Evolutionary conservation across 2,797 vertebrate species (phyloP).

Genomic region (Martes flavigula): DNA sequence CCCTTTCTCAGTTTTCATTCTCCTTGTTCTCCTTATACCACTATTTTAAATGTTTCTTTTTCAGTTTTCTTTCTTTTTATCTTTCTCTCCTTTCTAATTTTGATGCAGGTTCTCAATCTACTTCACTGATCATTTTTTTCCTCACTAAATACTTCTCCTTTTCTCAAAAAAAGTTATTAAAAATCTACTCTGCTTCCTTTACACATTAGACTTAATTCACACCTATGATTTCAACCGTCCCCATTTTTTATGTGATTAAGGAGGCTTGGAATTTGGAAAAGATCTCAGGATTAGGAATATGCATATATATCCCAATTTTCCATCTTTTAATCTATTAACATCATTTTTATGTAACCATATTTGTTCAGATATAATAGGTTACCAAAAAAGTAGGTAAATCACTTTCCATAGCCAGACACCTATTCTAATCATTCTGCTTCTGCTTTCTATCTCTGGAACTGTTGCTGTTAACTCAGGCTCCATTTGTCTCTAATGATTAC

Average conservation of each 20-base stretch:
- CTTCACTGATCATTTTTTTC: background rate
- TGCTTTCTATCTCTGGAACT: background rate
- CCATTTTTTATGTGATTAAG: background rate
- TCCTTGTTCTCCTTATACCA: background rate
- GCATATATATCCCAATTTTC: background rate
- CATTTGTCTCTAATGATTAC: background rate
- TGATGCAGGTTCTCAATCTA: background rate
- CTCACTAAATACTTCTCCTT: background rate
- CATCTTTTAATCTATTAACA: background rate
- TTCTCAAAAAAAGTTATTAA: background rate
- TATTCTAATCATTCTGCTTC: background rate
- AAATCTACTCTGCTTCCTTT: background rate
- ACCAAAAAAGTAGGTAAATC: background rate
- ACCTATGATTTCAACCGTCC: background rate
- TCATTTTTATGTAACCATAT: background rate
- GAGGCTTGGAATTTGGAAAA: background rate
- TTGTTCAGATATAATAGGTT: background rate
- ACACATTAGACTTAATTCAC: background rate
- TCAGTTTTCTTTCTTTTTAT: background rate
- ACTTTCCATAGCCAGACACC: background rate
- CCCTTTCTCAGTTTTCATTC: background rate
- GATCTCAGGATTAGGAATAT: background rate
- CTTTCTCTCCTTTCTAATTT: background rate
- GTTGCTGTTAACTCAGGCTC: background rate
- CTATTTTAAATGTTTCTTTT: background rate